phyloP scores from a whole-genome alignment of 2,888 invertebrate genomes.

The Drosophila nr. medialis region DNA sequence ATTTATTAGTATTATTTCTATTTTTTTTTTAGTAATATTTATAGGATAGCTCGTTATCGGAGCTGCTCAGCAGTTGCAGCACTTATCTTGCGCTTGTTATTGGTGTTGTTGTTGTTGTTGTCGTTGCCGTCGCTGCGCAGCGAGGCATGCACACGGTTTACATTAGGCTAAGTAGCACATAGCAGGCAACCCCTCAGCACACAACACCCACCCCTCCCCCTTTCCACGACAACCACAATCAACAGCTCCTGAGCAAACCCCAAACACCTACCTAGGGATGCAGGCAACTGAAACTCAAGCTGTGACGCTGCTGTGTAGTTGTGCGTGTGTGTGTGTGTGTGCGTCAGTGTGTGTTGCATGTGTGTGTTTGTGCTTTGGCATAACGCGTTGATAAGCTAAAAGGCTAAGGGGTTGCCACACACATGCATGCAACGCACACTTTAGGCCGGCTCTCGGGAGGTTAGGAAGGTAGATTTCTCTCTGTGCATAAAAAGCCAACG shows the following conservation, averaged over 20 bases:
- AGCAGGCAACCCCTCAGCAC: slow-evolving; percentile 4
- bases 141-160: slow-evolving; percentile 78
- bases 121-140: slow-evolving; percentile 58
- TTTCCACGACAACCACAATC: slow-evolving; percentile 6
- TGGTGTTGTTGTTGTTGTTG: slow-evolving; percentile 52
- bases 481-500: slow-evolving; percentile 41
- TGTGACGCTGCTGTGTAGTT: slow-evolving; percentile 18
- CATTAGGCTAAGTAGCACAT: slow-evolving; percentile 78
- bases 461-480: slow-evolving; percentile 2
- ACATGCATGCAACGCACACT: slow-evolving; percentile 17
- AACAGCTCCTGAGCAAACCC: slow-evolving; percentile 33
- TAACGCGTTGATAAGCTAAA: slow-evolving; percentile 77
- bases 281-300: slow-evolving; percentile 29
- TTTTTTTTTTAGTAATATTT: not conserved
- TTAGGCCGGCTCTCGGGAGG: slow-evolving; percentile 6
- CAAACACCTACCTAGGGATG: slow-evolving; percentile 50
- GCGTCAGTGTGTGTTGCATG: slow-evolving; percentile 20
- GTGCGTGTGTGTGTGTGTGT: slow-evolving; percentile 14
- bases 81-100: slow-evolving; percentile 36
- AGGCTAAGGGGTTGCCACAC: slow-evolving; percentile 63
- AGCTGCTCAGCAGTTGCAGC: not conserved
- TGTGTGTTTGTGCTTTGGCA: slow-evolving; percentile 57
- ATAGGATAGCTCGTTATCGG: slow-evolving; percentile 11
- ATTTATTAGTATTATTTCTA: not conserved
- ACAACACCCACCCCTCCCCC: not conserved